These are phyloP conservation scores for Hozukius guyotensis DNA, from an alignment of 2,797 vertebrate species.

Conservation along the genomic window DNA sequence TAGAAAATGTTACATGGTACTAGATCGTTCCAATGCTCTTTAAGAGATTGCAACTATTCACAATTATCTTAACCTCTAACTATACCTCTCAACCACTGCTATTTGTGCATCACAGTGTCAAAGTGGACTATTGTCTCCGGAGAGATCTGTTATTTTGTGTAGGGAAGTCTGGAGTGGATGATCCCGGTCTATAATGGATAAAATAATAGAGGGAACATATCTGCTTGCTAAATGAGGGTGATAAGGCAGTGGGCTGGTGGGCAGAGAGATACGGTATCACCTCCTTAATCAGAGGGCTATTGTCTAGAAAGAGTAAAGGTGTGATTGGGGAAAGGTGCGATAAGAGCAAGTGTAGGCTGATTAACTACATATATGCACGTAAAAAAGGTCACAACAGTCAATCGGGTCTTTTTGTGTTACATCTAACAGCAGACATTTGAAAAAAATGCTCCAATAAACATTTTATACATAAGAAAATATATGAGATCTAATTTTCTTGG, in stretches of 20 bases:
- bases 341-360: constrained; percentile 12
- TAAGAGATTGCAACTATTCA: constrained; percentile 40
- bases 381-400: neutral
- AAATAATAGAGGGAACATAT: constrained; percentile 39
- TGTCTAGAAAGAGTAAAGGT: constrained; percentile 48
- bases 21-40: constrained; percentile 5
- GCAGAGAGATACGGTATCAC: constrained; percentile 5
- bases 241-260: constrained; percentile 18
- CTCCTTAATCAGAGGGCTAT: constrained; percentile 52
- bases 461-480: neutral
- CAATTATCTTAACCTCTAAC: constrained; percentile 19
- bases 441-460: neutral
- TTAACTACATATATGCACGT: constrained; percentile 9
- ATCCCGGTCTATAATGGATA: constrained; percentile 12
- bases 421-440: constrained; percentile 1
- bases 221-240: constrained; percentile 41
- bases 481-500: neutral
- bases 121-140: constrained; percentile 3
- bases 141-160: constrained; percentile 30
- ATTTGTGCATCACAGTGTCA: constrained; percentile 32
- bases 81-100: constrained; percentile 4
- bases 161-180: constrained; percentile 7
- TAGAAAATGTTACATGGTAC: neutral
- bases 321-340: neutral
- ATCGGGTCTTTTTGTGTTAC: neutral